Conservation (phyloP, 1,140 invertebrate species). For the Xylocopa sonorina region DNA sequence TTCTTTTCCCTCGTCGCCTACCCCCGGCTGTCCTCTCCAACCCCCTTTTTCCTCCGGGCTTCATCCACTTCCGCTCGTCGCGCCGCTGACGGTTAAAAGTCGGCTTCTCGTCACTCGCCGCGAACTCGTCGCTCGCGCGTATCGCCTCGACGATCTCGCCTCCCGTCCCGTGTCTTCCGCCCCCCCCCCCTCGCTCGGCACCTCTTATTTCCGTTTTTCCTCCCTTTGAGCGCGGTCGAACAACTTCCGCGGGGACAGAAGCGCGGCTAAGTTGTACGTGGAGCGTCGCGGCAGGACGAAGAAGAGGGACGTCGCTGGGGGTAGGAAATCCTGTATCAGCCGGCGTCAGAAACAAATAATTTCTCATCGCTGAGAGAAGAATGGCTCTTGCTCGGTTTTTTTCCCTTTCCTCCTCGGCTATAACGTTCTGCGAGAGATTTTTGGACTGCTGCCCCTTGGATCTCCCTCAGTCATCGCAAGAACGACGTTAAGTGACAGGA, state of each 20-base stretch:
- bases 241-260: constrained; percentile 14
- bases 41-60: constrained; percentile 51
- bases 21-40: constrained; percentile 29
- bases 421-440: too few species aligned
- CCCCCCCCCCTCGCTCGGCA: neutral
- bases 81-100: constrained; percentile 62
- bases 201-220: constrained; percentile 17
- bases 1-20: constrained; percentile 22
- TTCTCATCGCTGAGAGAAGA: constrained; percentile 5
- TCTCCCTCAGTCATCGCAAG: neutral
- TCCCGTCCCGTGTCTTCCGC: neutral
- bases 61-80: constrained; percentile 66
- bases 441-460: too few species aligned
- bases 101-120: constrained; percentile 60
- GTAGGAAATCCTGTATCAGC: neutral
- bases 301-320: neutral
- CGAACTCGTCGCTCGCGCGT: constrained; percentile 51
- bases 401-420: neutral
- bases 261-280: constrained; percentile 4
- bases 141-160: constrained; percentile 55
- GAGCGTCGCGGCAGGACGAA: constrained; percentile 6
- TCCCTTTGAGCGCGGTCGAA: neutral
- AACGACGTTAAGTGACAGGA: neutral
- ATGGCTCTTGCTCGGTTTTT: neutral
- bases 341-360: constrained; percentile 24